Evolutionary conservation across 2,888 invertebrate genomes (phyloP).

Genomic region (Carterocephalus palaemon): DNA sequence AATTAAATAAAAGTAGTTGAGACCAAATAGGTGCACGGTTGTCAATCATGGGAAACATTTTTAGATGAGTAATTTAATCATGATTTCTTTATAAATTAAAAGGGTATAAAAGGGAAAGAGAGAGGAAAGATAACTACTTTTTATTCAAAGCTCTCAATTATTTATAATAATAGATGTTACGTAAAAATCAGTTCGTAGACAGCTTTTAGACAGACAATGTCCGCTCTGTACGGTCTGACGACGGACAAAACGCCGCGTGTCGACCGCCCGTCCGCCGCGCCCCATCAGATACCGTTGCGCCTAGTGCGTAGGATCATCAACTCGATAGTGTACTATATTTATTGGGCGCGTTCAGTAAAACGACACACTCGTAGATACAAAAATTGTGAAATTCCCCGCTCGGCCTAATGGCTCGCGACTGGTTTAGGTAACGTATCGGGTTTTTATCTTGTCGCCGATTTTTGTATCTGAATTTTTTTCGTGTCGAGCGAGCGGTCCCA

Average conservation of each 20-base stretch:
- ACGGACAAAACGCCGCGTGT: constrained; percentile 30
- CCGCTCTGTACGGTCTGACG: too few species aligned
- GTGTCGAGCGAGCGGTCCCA: constrained; percentile 10
- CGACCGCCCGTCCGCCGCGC: constrained; percentile 35
- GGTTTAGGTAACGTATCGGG: constrained; percentile 22
- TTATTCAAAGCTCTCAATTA: too few species aligned
- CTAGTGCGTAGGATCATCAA: constrained; percentile 61
- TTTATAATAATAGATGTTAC: too few species aligned
- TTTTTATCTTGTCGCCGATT: constrained; percentile 23
- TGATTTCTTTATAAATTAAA: too few species aligned
- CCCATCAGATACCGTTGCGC: constrained; percentile 48
- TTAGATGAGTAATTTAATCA: too few species aligned
- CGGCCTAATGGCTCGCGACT: constrained; percentile 17
- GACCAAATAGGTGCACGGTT: too few species aligned
- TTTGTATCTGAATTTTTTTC: constrained; percentile 14
- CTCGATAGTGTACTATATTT: constrained; percentile 54
- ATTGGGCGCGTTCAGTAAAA: constrained; percentile 48
- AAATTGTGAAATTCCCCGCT: constrained; percentile 41
- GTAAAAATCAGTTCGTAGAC: too few species aligned
- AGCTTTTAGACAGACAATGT: too few species aligned
- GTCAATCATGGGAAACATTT: too few species aligned
- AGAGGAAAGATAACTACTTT: too few species aligned
- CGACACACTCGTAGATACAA: constrained; percentile 39
- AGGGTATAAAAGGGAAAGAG: too few species aligned
- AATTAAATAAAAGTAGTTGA: too few species aligned